A percentile compares a stretch with the other conserved stretches of the same genome.
Conservation (phyloP, 2,113 vertebrate genomes). For the Thalassarche chlororhynchos region DNA sequence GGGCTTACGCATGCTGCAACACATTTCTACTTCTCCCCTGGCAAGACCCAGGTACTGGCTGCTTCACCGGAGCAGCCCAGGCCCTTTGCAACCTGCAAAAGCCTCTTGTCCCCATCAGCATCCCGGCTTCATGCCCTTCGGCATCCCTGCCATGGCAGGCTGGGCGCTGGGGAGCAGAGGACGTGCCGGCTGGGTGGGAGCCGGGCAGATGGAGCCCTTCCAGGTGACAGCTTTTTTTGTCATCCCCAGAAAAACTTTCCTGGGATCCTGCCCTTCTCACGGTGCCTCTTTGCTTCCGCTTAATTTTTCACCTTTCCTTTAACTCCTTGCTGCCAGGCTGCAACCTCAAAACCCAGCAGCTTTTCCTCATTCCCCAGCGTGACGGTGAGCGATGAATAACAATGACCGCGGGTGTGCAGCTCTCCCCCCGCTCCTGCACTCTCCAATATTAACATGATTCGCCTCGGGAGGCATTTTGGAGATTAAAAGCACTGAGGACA, state of each 20-base stretch:
- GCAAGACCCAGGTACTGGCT: background rate
- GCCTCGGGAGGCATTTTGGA: background rate
- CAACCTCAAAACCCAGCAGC: background rate
- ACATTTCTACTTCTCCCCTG: background rate
- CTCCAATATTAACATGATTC: background rate
- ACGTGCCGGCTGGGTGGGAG: background rate
- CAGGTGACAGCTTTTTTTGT: background rate
- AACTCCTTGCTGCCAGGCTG: background rate
- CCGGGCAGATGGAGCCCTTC: background rate
- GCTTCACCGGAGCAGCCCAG: background rate
- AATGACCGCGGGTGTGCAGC: background rate
- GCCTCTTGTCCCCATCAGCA: background rate
- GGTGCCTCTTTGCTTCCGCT: background rate
- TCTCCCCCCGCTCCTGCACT: background rate
- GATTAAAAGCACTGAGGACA: background rate
- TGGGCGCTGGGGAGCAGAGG: background rate
- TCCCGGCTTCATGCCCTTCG: background rate
- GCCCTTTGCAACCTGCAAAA: background rate
- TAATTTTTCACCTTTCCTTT: background rate
- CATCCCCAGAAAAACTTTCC: background rate
- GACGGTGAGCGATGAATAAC: background rate
- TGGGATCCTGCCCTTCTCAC: background rate
- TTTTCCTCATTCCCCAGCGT: background rate
- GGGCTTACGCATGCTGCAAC: fast-evolving
- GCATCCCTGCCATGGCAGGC: too few relatives aligned